Percentiles rank a stretch among this genome's conserved stretches.
Evolutionary conservation across 2,888 invertebrate species (phyloP).

Genomic region (Mythimna ferrago): DNA sequence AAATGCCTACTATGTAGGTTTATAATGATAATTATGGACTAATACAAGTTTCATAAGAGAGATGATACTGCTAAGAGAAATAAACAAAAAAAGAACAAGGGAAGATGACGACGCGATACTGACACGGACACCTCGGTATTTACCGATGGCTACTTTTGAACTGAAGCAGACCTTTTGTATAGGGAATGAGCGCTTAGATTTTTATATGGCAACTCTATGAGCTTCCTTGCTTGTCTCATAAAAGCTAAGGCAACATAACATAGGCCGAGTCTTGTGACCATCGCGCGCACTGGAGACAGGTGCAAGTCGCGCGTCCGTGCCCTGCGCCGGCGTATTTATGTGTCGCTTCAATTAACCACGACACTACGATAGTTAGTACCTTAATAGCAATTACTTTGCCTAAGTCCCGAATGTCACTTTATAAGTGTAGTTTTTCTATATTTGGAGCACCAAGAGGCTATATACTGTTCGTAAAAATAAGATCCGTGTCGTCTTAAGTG

Average conservation of each 20-base stretch:
- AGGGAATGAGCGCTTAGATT: too few species aligned
- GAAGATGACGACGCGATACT: too few species aligned
- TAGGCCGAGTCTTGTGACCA: too few species aligned
- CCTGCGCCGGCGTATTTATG: slow-evolving; percentile 15
- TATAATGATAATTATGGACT: neutral
- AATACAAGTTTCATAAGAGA: neutral
- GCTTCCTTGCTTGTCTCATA: too few species aligned
- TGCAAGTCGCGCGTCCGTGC: neutral
- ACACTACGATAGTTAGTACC: neutral
- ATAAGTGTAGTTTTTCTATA: neutral
- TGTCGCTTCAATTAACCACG: slow-evolving; percentile 17
- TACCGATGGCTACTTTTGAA: too few species aligned
- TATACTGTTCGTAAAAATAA: neutral
- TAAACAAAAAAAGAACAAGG: neutral
- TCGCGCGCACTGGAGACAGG: slow-evolving; percentile 10
- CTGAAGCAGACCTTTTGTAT: too few species aligned
- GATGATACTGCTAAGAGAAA: neutral
- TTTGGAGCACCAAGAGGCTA: neutral
- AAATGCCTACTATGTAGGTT: neutral
- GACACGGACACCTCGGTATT: too few species aligned
- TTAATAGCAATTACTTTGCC: neutral
- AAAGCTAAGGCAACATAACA: too few species aligned
- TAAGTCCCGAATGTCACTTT: neutral
- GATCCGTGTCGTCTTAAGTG: neutral
- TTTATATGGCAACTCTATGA: too few species aligned